Evolutionary conservation across 2,888 invertebrate species (phyloP).

Genomic region (Tetragonula carbonaria): DNA sequence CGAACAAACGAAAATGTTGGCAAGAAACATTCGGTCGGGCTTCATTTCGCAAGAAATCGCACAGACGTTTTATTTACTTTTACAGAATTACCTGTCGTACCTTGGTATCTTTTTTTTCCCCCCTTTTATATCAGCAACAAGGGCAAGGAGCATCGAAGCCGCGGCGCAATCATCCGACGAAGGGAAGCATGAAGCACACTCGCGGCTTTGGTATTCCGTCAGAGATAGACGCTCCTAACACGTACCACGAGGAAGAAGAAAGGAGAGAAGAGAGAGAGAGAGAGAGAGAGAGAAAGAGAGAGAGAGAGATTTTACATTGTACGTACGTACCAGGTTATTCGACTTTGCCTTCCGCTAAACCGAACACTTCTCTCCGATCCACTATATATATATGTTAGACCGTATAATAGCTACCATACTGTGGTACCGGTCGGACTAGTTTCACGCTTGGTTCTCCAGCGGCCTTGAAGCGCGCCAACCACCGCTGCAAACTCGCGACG

Average conservation of each 20-base stretch:
- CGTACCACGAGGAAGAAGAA: constrained; percentile 19
- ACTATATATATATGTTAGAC: constrained; percentile 61
- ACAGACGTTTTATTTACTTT: constrained; percentile 48
- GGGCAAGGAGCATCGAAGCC: neutral
- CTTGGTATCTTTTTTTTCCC: neutral
- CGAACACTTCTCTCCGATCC: constrained; percentile 64
- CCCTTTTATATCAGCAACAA: no score
- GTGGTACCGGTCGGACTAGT: constrained; percentile 77
- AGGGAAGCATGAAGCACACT: constrained; percentile 42
- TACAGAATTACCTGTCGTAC: constrained; percentile 26
- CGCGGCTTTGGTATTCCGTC: constrained; percentile 14
- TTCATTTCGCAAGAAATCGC: constrained; percentile 31
- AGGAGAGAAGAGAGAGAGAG: neutral
- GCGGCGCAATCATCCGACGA: constrained; percentile 37
- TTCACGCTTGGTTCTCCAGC: constrained; percentile 76
- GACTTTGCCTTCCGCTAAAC: constrained; percentile 68
- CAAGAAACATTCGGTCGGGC: neutral
- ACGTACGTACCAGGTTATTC: constrained; percentile 53
- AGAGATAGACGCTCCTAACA: constrained; percentile 24
- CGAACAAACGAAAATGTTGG: neutral
- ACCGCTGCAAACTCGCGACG: constrained; percentile 54
- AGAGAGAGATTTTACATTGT: constrained; percentile 46
- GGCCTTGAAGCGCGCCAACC: constrained; percentile 74
- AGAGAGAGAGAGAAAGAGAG: constrained; percentile 8
- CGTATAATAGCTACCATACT: constrained; percentile 69